These are phyloP conservation scores for Hyalella azteca DNA, from an alignment of 2,888 invertebrate genomes.

Conservation along the genomic window DNA sequence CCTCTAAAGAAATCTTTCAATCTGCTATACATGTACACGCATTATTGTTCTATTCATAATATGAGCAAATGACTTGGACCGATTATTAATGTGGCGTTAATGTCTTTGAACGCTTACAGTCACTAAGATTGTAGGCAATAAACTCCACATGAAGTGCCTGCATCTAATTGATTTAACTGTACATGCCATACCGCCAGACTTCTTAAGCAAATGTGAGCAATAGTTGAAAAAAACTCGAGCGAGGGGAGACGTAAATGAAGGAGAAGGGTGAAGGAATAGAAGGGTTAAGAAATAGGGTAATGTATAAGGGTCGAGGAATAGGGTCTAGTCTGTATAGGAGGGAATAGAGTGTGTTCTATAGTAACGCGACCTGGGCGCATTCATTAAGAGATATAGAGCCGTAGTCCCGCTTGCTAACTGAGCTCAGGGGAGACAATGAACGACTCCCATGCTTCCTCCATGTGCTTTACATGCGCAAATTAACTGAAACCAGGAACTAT, in stretches of 20 bases:
- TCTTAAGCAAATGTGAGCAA: background rate
- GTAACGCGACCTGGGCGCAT: slow-evolving; percentile 1
- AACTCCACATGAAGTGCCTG: too few species aligned
- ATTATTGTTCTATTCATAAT: too few species aligned
- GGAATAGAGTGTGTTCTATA: background rate
- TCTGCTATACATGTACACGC: too few species aligned
- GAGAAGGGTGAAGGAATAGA: slow-evolving; percentile 1
- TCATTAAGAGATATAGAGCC: slow-evolving; percentile 4
- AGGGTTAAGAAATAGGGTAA: background rate
- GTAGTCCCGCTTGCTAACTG: background rate
- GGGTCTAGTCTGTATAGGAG: background rate
- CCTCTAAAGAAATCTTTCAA: background rate
- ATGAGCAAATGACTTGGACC: too few species aligned
- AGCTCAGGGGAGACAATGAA: background rate
- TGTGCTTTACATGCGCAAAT: background rate
- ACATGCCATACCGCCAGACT: background rate
- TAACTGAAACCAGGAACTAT: background rate
- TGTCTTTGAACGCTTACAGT: too few species aligned
- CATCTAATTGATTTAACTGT: too few species aligned
- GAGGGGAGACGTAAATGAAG: background rate
- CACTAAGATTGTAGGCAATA: too few species aligned
- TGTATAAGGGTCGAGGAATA: background rate
- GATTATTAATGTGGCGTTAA: too few species aligned
- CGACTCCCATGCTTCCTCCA: background rate
- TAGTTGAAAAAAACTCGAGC: background rate